Evolutionary conservation across 2,113 vertebrate species (phyloP).

Genomic region (Microcebus tavaratra): DNA sequence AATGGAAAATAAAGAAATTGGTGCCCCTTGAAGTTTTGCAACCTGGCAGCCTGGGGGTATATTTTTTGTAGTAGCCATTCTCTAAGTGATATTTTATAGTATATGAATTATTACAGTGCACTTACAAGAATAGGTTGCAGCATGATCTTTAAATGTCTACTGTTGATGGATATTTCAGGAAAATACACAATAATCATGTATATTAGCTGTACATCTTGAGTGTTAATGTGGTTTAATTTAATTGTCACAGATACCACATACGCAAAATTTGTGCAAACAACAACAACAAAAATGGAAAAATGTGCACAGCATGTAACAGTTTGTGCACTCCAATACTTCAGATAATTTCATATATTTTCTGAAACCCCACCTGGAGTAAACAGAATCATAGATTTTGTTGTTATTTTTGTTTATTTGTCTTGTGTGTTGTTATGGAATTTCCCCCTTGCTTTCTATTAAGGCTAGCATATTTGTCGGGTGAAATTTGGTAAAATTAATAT

Average conservation of each 20-base stretch:
- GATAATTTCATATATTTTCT: not conserved
- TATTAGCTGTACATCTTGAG: not conserved
- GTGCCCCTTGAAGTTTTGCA: too few relatives aligned
- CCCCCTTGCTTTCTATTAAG: not conserved
- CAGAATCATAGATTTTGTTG: too few relatives aligned
- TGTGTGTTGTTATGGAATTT: not conserved
- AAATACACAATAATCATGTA: not conserved
- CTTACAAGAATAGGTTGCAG: not conserved
- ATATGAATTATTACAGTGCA: too few relatives aligned
- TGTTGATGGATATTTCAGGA: not conserved
- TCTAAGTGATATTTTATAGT: not conserved
- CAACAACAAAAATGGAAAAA: too few relatives aligned
- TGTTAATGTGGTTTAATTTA: not conserved
- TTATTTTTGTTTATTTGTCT: not conserved
- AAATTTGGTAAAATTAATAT: not conserved
- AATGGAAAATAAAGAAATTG: not conserved
- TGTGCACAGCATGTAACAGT: rapidly evolving
- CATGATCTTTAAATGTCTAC: not conserved
- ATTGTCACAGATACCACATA: not conserved
- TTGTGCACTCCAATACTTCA: rapidly evolving
- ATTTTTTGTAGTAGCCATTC: not conserved
- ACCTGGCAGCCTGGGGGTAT: rapidly evolving
- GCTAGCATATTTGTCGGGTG: not conserved
- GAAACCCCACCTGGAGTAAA: not conserved
- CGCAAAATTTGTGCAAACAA: not conserved